Evolutionary conservation across 1,140 invertebrate genomes (phyloP).

Genomic region (Alviniconcha marisindica): DNA sequence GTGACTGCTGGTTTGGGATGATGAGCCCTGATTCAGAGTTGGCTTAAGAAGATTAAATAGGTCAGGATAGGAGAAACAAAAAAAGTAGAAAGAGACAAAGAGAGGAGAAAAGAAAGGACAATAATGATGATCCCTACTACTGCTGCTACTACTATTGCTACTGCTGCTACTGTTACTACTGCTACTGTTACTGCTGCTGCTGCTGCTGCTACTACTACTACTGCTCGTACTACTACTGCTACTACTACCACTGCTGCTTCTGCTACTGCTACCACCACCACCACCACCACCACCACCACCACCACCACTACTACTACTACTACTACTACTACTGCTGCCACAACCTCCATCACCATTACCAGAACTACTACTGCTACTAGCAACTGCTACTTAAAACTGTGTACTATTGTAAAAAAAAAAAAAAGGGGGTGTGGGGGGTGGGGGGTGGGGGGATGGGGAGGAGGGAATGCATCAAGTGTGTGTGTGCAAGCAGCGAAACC

Average conservation of each 20-base stretch:
- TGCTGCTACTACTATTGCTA: background rate
- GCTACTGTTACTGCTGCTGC: background rate
- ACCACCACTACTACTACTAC: background rate
- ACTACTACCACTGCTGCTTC: background rate
- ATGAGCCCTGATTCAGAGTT: background rate
- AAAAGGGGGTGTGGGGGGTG: no score
- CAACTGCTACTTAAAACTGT: background rate
- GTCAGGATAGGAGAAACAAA: background rate
- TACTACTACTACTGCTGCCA: background rate
- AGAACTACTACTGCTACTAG: background rate
- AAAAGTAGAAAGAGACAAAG: background rate
- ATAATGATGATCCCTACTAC: background rate
- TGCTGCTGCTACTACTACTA: constrained; percentile 11
- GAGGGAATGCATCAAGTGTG: background rate
- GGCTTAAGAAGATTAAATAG: background rate
- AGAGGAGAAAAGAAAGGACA: no score
- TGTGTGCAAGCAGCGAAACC: background rate
- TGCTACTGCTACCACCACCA: constrained; percentile 6
- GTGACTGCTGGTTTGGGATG: no score
- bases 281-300: background rate
- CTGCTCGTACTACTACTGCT: constrained; percentile 6
- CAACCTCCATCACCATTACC: no score
- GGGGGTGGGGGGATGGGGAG: no score
- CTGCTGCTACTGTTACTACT: constrained; percentile 19
- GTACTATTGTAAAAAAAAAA: no score